Conservation (phyloP, 2,797 vertebrate species). For the Brachyrhaphis roseni region DNA sequence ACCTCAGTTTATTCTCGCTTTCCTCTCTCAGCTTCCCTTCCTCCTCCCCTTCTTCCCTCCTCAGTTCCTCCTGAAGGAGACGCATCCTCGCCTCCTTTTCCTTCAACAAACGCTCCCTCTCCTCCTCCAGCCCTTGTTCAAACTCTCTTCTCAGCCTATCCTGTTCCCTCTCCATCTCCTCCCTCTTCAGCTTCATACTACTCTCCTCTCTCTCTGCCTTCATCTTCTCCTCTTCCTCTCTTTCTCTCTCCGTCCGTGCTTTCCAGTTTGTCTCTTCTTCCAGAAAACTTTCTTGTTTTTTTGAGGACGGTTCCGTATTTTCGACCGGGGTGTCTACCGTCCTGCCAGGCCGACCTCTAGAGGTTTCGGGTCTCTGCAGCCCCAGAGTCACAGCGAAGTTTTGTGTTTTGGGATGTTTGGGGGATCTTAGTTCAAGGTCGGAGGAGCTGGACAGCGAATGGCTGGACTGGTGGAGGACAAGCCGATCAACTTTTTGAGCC, state of each 20-base stretch:
- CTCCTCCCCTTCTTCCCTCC: constrained; percentile 70
- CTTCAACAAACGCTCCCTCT: constrained; percentile 21
- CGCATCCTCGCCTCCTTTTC: constrained; percentile 54
- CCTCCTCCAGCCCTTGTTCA: constrained; percentile 13
- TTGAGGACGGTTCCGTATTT: constrained; percentile 9
- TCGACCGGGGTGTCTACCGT: constrained; percentile 4
- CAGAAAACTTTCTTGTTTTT: constrained; percentile 3
- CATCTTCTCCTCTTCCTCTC: constrained; percentile 25
- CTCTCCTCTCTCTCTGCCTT: constrained; percentile 18
- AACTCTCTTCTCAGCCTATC: constrained; percentile 17
- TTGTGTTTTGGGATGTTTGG: constrained; percentile 17
- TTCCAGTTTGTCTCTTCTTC: constrained; percentile 29
- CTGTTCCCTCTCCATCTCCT: constrained; percentile 12
- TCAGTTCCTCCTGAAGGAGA: constrained; percentile 70
- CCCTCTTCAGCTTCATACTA: constrained; percentile 4
- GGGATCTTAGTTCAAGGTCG: constrained; percentile 27
- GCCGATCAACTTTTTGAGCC: constrained; percentile 53
- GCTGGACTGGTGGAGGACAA: constrained; percentile 62
- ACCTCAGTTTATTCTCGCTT: constrained; percentile 83
- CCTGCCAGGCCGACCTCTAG: constrained; percentile 59
- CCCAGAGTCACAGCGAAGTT: constrained; percentile 14
- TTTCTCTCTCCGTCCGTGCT: neutral
- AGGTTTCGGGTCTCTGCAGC: constrained; percentile 69
- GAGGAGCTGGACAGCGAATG: constrained; percentile 46
- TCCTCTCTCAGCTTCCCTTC: constrained; percentile 69